Percentiles rank a stretch among this genome's conserved stretches.
Conservation (phyloP, 2,113 vertebrate species). For the Hyaena hyaena region DNA sequence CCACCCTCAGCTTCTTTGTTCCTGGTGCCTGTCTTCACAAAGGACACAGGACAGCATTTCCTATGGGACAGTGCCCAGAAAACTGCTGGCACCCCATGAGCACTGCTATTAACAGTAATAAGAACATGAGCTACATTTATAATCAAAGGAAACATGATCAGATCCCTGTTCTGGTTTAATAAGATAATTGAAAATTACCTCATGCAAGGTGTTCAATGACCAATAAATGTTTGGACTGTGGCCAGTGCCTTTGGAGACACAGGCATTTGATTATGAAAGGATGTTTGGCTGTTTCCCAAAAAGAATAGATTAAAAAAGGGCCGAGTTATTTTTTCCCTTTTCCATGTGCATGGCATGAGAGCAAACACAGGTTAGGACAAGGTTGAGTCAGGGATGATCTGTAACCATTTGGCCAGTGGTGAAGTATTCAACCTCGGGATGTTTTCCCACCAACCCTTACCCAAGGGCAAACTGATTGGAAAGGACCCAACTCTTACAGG, state of each 20-base stretch:
- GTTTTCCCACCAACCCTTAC: background rate
- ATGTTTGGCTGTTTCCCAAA: conserved; percentile 76
- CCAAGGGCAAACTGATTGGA: background rate
- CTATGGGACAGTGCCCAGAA: conserved; percentile 56
- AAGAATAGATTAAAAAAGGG: background rate
- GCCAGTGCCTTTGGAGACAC: conserved; percentile 66
- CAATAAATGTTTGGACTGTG: conserved; percentile 78
- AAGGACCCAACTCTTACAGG: background rate
- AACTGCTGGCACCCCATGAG: conserved; percentile 42
- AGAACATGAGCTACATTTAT: conserved; percentile 71
- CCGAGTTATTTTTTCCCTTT: background rate
- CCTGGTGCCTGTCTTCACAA: conserved; percentile 63
- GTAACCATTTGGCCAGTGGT: background rate
- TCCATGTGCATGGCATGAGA: background rate
- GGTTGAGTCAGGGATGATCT: conserved; percentile 1
- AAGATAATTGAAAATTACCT: conserved; percentile 83
- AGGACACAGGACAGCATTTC: conserved; percentile 70
- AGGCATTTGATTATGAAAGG: conserved; percentile 75
- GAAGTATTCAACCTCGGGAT: background rate
- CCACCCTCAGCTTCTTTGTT: background rate
- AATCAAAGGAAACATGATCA: conserved; percentile 72
- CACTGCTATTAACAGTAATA: conserved; percentile 62
- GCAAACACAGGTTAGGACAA: background rate
- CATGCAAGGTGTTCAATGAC: conserved; percentile 82
- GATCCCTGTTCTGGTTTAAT: conserved; percentile 70